phyloP scores from a whole-genome alignment of 2,888 invertebrate genomes.

The Pammene aurita region DNA sequence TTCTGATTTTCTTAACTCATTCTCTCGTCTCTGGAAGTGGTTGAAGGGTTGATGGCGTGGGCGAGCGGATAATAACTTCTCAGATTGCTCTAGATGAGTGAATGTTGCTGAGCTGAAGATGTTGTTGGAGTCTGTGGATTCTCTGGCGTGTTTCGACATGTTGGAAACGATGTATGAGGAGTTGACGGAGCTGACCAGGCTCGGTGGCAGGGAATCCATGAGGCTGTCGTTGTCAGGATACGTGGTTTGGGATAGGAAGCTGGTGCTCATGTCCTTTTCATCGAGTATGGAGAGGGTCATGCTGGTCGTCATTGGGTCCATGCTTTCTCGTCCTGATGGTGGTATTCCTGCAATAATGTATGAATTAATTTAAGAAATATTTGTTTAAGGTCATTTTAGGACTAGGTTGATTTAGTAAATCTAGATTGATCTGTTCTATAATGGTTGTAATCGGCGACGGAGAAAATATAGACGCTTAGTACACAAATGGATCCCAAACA shows the following conservation, averaged over 20 bases:
- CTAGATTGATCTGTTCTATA: no score
- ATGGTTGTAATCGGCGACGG: no score
- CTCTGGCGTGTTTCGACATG: constrained; percentile 59
- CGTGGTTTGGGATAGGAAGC: constrained; percentile 78
- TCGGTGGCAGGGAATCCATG: constrained; percentile 76
- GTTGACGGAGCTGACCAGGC: constrained; percentile 76
- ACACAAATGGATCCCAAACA: no score
- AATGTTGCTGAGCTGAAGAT: constrained; percentile 76
- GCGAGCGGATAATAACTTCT: constrained; percentile 67
- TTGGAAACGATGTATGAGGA: constrained; percentile 72
- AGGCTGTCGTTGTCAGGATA: constrained; percentile 77
- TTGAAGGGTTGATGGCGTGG: constrained; percentile 68
- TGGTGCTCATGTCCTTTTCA: constrained; percentile 81
- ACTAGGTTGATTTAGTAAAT: no score
- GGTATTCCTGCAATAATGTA: constrained; percentile 59
- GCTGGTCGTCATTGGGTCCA: constrained; percentile 78
- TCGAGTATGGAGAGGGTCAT: constrained; percentile 80
- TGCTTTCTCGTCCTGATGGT: constrained; percentile 67
- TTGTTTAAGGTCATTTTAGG: no score
- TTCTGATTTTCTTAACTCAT: constrained; percentile 63
- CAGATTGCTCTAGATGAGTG: constrained; percentile 74
- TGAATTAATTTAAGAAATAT: not conserved
- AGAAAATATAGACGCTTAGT: no score
- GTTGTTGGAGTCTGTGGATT: constrained; percentile 64
- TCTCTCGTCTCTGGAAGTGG: constrained; percentile 67